Percentiles rank a stretch among this genome's conserved stretches.
Conservation (phyloP, 2,113 vertebrate species). For the Casuarius casuarius region DNA sequence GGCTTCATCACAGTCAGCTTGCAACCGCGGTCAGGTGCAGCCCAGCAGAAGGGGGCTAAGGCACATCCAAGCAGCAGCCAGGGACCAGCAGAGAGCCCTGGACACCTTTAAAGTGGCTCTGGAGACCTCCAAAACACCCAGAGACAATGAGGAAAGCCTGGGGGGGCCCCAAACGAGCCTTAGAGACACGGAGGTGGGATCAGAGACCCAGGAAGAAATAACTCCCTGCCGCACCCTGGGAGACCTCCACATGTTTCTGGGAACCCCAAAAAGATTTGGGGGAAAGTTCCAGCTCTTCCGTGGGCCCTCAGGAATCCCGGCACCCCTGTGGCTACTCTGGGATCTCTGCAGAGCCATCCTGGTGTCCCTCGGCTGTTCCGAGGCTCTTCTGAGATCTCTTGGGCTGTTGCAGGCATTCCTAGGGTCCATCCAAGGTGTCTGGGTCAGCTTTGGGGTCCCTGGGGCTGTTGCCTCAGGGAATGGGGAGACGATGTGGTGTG, state of each 20-base stretch:
- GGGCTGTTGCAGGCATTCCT: too few relatives aligned
- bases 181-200: neutral
- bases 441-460: too few relatives aligned
- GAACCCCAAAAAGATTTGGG: neutral
- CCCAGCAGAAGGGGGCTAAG: neutral
- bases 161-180: neutral
- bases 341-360: neutral
- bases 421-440: too few relatives aligned
- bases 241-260: neutral
- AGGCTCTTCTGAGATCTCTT: too few relatives aligned
- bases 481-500: too few relatives aligned
- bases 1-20: neutral
- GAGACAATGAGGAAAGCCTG: neutral
- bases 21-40: neutral
- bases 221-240: neutral
- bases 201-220: neutral
- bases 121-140: neutral
- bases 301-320: neutral
- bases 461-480: too few relatives aligned
- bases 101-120: neutral
- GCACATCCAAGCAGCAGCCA: neutral
- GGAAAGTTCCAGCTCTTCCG: neutral
- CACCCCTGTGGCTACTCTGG: neutral
- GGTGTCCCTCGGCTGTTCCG: too few relatives aligned
- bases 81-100: neutral